Evolutionary conservation across 2,888 invertebrate genomes (phyloP).

Genomic region (Drosophila paramelanica): DNA sequence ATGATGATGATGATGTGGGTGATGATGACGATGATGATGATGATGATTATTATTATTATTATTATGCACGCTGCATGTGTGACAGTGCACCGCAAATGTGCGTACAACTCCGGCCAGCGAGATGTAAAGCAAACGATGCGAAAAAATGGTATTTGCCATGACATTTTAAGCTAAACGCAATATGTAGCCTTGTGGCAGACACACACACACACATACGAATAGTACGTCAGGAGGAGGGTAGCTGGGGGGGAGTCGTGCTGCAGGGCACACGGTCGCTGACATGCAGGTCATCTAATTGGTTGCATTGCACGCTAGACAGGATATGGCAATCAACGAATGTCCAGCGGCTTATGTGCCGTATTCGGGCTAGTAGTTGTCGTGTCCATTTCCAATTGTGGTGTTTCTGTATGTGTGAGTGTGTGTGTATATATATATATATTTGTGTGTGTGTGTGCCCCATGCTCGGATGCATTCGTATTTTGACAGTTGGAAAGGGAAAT

Average conservation of each 20-base stretch:
- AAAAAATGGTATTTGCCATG: conserved; percentile 61
- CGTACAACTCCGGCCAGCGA: conserved; percentile 53
- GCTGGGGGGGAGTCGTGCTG: background rate
- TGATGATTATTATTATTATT: conserved; percentile 28
- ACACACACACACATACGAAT: background rate
- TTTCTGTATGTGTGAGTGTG: conserved; percentile 17
- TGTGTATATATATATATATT: background rate
- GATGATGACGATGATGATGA: conserved; percentile 5
- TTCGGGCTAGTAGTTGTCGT: conserved; percentile 38
- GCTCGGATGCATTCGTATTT: conserved; percentile 41
- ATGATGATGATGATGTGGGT: conserved; percentile 3
- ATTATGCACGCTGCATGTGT: conserved; percentile 29
- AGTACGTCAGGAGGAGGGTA: background rate
- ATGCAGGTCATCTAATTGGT: conserved; percentile 76
- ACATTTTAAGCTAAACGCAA: conserved; percentile 65
- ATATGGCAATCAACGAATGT: conserved; percentile 75
- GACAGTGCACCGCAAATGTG: conserved; percentile 62
- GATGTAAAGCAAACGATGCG: conserved; percentile 61
- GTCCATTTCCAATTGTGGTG: conserved; percentile 45
- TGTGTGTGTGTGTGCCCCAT: conserved; percentile 7
- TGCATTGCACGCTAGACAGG: conserved; percentile 64
- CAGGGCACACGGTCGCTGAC: conserved; percentile 36
- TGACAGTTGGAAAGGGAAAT: conserved; percentile 28
- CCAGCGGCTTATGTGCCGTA: conserved; percentile 70
- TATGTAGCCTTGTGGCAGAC: conserved; percentile 26